Percentiles rank a stretch among this genome's conserved stretches.
phyloP scores from a whole-genome alignment of 53 echinoderm and acorn worm genomes.

The Astropecten irregularis region DNA sequence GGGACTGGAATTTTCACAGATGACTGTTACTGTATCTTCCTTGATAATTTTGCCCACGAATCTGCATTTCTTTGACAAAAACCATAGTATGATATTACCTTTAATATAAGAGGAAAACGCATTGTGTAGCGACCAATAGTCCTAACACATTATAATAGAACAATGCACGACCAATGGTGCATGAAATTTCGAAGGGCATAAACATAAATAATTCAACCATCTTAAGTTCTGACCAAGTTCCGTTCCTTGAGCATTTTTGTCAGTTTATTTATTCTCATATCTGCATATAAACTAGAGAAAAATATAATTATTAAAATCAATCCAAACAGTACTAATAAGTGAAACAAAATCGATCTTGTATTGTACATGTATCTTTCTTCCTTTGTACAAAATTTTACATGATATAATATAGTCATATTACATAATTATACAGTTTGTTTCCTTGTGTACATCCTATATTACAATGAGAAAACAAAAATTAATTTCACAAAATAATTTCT shows the following conservation, averaged over 20 bases:
- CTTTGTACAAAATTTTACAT: slow-evolving; percentile 32
- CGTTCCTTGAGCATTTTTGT: background rate
- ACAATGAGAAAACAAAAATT: slow-evolving; percentile 4
- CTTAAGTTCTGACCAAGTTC: background rate
- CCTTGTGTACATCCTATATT: background rate
- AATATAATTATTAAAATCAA: slow-evolving; percentile 33
- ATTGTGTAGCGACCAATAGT: too few relatives aligned
- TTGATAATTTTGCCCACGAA: too few relatives aligned
- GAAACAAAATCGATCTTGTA: background rate
- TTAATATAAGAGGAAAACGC: too few relatives aligned
- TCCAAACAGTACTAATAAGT: slow-evolving; percentile 10
- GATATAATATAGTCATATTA: background rate
- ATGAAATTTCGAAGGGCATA: too few relatives aligned
- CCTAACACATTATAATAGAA: too few relatives aligned
- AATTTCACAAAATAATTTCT: slow-evolving; percentile 1
- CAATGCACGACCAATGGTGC: too few relatives aligned
- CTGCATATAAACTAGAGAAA: slow-evolving; percentile 35
- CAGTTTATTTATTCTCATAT: background rate
- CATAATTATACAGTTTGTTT: slow-evolving; percentile 51
- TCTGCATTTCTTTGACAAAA: too few relatives aligned
- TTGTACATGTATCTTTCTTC: background rate
- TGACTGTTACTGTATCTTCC: too few relatives aligned
- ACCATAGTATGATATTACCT: too few relatives aligned
- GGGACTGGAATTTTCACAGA: too few relatives aligned
- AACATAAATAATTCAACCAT: too few relatives aligned